phyloP scores from a whole-genome alignment of 1,140 invertebrate genomes.

The Rhizoglyphus robini region DNA sequence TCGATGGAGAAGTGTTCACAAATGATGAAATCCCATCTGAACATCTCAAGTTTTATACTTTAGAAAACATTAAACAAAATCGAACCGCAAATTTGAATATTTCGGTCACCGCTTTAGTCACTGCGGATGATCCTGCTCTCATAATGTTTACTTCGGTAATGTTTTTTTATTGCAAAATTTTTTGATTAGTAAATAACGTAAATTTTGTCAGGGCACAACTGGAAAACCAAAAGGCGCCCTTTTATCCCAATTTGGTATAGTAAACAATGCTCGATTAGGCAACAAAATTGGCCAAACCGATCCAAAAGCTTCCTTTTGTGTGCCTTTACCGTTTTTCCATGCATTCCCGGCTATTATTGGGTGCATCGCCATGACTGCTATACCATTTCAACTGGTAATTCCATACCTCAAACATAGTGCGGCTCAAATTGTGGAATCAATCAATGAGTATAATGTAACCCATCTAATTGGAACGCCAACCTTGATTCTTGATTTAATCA shows the following conservation, averaged over 20 bases:
- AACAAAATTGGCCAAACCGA: constrained; percentile 40
- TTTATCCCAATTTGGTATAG: constrained; percentile 60
- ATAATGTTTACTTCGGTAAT: constrained; percentile 22
- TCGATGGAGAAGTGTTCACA: not conserved
- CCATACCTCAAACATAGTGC: constrained; percentile 19
- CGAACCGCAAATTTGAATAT: not conserved
- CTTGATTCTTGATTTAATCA: constrained; percentile 20
- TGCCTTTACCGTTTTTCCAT: constrained; percentile 80
- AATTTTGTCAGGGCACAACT: no score
- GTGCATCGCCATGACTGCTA: constrained; percentile 34
- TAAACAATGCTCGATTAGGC: constrained; percentile 85
- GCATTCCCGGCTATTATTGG: constrained; percentile 67
- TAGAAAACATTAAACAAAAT: constrained; percentile 8
- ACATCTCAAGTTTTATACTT: not conserved
- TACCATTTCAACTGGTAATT: not conserved
- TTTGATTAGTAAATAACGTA: no score
- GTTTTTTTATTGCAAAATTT: no score
- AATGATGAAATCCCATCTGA: no score
- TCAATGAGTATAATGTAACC: constrained; percentile 16
- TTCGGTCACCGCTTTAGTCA: not conserved
- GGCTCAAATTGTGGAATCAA: constrained; percentile 12
- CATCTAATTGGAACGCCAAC: constrained; percentile 20
- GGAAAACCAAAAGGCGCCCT: constrained; percentile 75
- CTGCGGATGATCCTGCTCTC: constrained; percentile 15
- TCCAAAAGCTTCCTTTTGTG: constrained; percentile 31